Evolutionary conservation across 2,797 vertebrate genomes (phyloP).

Genomic region (Meda fulgida): DNA sequence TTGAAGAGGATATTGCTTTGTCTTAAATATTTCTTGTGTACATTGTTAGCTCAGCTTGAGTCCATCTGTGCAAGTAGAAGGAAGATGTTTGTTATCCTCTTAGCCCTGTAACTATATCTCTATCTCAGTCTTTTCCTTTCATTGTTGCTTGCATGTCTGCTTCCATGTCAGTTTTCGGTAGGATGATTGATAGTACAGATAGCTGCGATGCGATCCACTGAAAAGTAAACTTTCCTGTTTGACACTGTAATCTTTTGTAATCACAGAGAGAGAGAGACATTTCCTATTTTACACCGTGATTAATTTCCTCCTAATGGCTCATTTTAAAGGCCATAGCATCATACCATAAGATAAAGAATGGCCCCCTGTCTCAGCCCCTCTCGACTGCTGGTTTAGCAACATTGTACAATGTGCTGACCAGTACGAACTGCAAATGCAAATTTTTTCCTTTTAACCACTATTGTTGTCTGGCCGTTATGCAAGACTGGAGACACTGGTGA

Average conservation of each 20-base stretch:
- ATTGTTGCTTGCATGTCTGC: conserved; percentile 1
- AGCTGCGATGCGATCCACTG: too few relatives aligned
- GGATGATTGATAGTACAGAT: conserved; percentile 2
- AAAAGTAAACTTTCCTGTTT: not conserved
- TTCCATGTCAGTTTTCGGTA: not conserved
- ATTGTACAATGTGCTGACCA: conserved; percentile 38
- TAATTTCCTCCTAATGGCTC: not conserved
- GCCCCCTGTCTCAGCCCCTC: conserved; percentile 15
- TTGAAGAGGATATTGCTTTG: not conserved
- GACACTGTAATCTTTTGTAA: not conserved
- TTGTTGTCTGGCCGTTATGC: conserved; percentile 34
- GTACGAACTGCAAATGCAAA: not conserved
- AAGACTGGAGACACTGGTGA: conserved; percentile 20
- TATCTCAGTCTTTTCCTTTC: not conserved
- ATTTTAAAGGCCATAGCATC: conserved; percentile 24
- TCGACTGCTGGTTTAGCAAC: conserved; percentile 16
- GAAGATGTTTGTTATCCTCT: conserved; percentile 42
- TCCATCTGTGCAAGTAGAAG: conserved; percentile 21
- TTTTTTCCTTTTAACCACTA: not conserved
- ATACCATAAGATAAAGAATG: conserved; percentile 20
- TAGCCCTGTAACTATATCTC: not conserved
- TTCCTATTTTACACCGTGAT: conserved; percentile 11
- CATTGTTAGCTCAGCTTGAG: conserved; percentile 43
- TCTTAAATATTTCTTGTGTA: conserved; percentile 7
- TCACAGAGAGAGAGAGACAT: not conserved